Conservation (phyloP, 2,888 invertebrate species). For the Nephrotoma flavescens region DNA sequence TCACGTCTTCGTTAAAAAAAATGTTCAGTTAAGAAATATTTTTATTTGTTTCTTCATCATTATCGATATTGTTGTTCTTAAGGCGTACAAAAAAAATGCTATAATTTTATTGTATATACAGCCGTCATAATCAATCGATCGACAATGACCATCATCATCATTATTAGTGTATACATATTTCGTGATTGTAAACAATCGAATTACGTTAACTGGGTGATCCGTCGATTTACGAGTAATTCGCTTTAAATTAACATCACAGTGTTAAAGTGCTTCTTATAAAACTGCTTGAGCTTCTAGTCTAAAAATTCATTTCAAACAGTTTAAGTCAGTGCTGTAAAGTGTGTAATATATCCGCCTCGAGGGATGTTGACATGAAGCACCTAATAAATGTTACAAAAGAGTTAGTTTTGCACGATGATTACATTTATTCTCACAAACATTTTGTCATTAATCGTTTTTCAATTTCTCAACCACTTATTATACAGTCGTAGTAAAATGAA, state of each 20-base stretch:
- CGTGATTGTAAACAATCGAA: background rate
- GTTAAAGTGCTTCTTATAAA: background rate
- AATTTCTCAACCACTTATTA: background rate
- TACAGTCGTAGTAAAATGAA: background rate
- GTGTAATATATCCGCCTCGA: background rate
- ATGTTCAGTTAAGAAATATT: background rate
- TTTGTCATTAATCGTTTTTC: background rate
- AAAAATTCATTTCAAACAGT: background rate
- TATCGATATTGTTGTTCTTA: background rate
- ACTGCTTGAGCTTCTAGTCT: background rate
- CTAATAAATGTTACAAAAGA: background rate
- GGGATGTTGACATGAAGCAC: background rate
- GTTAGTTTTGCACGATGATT: background rate
- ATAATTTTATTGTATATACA: background rate
- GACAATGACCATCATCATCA: background rate
- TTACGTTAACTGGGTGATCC: background rate
- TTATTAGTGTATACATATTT: background rate
- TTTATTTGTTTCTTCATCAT: background rate
- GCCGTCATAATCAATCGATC: background rate
- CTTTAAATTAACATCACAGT: background rate
- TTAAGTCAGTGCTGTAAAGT: background rate
- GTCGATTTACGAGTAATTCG: background rate
- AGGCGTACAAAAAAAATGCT: background rate
- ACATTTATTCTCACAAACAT: background rate
- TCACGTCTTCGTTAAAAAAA: background rate